These are phyloP conservation scores for Rissa tridactyla DNA, from an alignment of 2,113 vertebrate genomes.

Conservation along the genomic window DNA sequence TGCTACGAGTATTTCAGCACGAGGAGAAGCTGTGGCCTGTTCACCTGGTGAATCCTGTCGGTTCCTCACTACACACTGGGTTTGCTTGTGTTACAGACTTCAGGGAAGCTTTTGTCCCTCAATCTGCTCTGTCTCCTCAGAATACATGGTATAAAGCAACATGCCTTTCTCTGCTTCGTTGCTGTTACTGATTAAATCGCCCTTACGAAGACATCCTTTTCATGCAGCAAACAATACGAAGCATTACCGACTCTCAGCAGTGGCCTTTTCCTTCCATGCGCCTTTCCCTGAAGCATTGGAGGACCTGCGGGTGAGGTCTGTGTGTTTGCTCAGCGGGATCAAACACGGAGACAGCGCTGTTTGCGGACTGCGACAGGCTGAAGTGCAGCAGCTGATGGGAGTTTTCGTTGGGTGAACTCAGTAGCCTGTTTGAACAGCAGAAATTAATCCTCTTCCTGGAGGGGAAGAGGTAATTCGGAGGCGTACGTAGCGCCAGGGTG, in stretches of 20 bases:
- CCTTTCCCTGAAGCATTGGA: not conserved
- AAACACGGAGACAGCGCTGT: not conserved
- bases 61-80: not conserved
- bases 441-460: not conserved
- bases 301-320: not conserved
- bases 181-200: not conserved
- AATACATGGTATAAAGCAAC: not conserved
- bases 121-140: not conserved
- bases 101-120: not conserved
- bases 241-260: not conserved
- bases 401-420: not conserved
- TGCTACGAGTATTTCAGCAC: not conserved
- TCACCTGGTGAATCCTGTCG: not conserved
- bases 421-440: not conserved
- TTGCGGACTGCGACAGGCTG: not conserved
- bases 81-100: not conserved
- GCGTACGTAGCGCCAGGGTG: accelerated
- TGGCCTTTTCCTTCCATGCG: not conserved
- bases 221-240: not conserved
- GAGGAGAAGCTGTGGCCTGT: not conserved
- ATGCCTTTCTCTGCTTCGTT: not conserved
- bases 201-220: not conserved
- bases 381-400: not conserved
- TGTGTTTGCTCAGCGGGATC: slow-evolving; percentile 1
- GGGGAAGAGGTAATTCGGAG: not conserved